phyloP scores from a whole-genome alignment of 2,797 vertebrate genomes.

The Acipenser ruthenus region DNA sequence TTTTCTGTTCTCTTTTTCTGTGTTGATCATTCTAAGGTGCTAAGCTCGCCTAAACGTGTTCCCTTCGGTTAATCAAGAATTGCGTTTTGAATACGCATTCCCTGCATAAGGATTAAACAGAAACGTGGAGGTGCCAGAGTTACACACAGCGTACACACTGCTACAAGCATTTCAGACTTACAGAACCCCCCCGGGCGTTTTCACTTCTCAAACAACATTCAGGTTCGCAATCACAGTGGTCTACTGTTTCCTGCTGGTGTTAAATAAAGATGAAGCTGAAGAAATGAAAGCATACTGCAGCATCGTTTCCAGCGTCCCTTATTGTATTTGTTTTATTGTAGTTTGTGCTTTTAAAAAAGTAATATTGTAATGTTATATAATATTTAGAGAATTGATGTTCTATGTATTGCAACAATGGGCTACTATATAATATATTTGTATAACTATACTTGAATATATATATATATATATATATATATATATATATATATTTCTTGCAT shows the following conservation, averaged over 20 bases:
- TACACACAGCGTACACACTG: conserved; percentile 27
- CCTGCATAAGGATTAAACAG: conserved; percentile 35
- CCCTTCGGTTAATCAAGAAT: conserved; percentile 20
- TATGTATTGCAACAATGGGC: too few relatives aligned
- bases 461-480: not conserved
- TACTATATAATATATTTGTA: too few relatives aligned
- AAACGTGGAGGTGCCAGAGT: conserved; percentile 20
- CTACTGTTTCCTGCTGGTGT: not conserved
- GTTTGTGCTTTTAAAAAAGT: too few relatives aligned
- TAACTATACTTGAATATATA: too few relatives aligned
- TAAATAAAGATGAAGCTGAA: not conserved
- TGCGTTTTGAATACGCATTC: conserved; percentile 58
- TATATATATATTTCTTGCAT: conserved; percentile 15
- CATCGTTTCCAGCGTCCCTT: not conserved
- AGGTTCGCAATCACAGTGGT: not conserved
- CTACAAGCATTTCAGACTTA: not conserved
- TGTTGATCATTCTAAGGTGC: conserved; percentile 51
- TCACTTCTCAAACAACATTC: too few relatives aligned
- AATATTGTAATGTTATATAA: too few relatives aligned
- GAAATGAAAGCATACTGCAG: not conserved
- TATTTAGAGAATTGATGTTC: too few relatives aligned
- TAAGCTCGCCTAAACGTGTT: conserved; percentile 45
- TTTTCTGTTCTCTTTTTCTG: conserved; percentile 43
- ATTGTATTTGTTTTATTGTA: not conserved
- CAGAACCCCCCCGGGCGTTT: not conserved